These are phyloP conservation scores for Onthophagus sagittarius DNA, from an alignment of 2,888 invertebrate species.

Conservation along the genomic window DNA sequence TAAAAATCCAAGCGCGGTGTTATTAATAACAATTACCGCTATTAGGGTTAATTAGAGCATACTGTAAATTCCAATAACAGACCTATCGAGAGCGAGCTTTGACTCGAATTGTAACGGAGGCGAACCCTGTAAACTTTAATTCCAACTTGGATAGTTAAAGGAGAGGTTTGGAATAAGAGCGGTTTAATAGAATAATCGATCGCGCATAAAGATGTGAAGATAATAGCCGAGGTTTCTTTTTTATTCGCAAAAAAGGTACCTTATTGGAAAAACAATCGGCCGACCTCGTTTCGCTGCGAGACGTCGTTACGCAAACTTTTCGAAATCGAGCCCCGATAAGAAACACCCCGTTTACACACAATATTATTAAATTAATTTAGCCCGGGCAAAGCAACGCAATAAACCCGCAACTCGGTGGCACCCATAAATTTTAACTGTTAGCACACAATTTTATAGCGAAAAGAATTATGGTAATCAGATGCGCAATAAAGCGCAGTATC, in stretches of 20 bases:
- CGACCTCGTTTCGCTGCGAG: not conserved
- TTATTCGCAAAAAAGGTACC: constrained; percentile 31
- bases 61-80: constrained; percentile 17
- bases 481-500: constrained; percentile 7
- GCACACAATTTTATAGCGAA: constrained; percentile 6
- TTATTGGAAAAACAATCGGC: constrained; percentile 29
- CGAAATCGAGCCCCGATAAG: not conserved
- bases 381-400: not conserved
- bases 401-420: not conserved
- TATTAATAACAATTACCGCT: constrained; percentile 12
- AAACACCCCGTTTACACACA: not conserved
- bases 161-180: not conserved
- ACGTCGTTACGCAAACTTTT: not conserved
- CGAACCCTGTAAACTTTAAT: not conserved
- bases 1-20: constrained; percentile 5
- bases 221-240: constrained; percentile 29
- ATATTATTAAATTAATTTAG: not conserved
- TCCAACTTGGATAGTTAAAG: not conserved
- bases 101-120: not conserved
- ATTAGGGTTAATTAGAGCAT: constrained; percentile 13
- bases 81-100: constrained; percentile 6
- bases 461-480: constrained; percentile 10
- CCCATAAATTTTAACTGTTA: constrained; percentile 8
- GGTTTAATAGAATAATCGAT: constrained; percentile 32
- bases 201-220: constrained; percentile 30